Base-by-base conservation (phyloP, 2,113 vertebrate species). In the Ameiurus melas region DNA sequence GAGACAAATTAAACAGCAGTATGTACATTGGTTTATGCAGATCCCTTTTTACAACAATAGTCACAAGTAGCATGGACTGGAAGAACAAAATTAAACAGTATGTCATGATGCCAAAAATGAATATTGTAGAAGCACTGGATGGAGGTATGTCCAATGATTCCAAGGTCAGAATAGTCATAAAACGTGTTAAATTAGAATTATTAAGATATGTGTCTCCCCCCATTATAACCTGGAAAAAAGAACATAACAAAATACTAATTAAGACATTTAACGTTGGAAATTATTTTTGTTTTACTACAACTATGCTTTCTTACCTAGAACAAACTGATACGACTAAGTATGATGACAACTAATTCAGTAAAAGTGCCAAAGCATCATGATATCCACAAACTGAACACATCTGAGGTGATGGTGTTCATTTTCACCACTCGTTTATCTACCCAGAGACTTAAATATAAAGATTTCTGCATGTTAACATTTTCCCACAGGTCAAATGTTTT, bases 11-110 rank as follows among this genome's bases (percentile, higher is more conserved):
- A n/a, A n/a, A 81, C 17, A 81, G 79, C 79, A 81, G 17, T 33
- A 81, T 58, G 30, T 81, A 81, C 79, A 81, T 81, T 5, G 79
- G 79, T 58, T 58, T 58, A 58, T 81, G 79, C 33, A 81, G 53
- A 22, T 81, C 55, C 1, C 19, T 19, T 81, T 81, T 78, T 81
- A 12, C 79, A 81, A 57, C 2, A 81, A 81, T 81, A 58, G 19
- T 58, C 16, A 30, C 78, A 80, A 80, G 47, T 57, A 80, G 8
- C n/a, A 57, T 2, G 6, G 20, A 58, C 0, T 83, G 81, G 14
- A 83, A 62, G 12, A 62, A 16, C 20, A 83, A 83, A 39, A 83
- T n/a, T 83, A 83, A 62, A 14, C 33, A 82, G 30, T 82, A 82
- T 36, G 55, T 82, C 10, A 58, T 36, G 53, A 60, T 82, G 3